phyloP scores from a whole-genome alignment of 2,888 invertebrate species.

The Anorthoa munda region DNA sequence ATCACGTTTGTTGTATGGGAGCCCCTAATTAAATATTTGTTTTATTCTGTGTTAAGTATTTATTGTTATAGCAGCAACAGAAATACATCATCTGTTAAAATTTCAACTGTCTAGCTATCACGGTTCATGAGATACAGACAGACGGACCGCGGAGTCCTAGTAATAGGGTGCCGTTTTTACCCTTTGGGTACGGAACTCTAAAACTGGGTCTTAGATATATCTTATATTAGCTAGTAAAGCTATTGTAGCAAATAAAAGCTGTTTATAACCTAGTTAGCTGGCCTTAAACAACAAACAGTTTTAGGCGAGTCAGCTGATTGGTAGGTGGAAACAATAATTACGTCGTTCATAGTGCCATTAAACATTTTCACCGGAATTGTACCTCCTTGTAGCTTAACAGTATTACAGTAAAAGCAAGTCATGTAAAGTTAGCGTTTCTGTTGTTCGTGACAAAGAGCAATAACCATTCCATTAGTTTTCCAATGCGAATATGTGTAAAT shows the following conservation, averaged over 20 bases:
- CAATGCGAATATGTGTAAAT: slow-evolving; percentile 80
- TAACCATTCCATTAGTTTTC: slow-evolving; percentile 83
- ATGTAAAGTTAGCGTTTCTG: slow-evolving; percentile 75
- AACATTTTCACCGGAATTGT: slow-evolving; percentile 80
- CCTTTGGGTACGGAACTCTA: no score
- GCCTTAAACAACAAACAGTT: slow-evolving; percentile 41
- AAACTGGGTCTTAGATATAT: no score
- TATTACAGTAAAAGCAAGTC: slow-evolving; percentile 65
- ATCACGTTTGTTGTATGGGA: no score
- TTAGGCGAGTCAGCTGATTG: slow-evolving; percentile 74
- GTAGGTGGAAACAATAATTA: slow-evolving; percentile 76
- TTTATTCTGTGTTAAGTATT: no score
- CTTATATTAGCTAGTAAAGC: neutral
- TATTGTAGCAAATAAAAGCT: slow-evolving; percentile 10
- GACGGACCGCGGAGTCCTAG: no score
- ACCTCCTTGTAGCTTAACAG: slow-evolving; percentile 57
- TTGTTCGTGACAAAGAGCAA: slow-evolving; percentile 82
- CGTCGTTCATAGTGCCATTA: slow-evolving; percentile 74
- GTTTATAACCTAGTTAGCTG: slow-evolving; percentile 21
- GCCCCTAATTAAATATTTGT: no score
- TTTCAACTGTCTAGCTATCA: no score
- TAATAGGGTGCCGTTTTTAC: no score
- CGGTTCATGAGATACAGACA: no score
- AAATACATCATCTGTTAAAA: no score
- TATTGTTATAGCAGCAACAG: no score